Evolutionary conservation across 2,797 vertebrate genomes (phyloP).

Genomic region (Meriones psammophilus): DNA sequence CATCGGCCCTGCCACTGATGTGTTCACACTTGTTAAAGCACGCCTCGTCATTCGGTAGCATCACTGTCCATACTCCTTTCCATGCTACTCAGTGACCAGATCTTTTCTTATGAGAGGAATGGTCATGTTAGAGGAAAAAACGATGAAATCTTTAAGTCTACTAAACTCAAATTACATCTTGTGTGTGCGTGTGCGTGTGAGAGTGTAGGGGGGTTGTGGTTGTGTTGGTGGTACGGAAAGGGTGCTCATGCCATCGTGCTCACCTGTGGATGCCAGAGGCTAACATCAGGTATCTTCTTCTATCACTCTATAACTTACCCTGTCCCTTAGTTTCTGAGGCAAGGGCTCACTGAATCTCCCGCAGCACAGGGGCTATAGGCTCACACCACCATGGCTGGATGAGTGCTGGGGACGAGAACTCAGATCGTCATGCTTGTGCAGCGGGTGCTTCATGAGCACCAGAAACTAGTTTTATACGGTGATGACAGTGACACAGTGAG

Average conservation of each 20-base stretch:
- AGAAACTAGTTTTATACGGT: conserved; percentile 33
- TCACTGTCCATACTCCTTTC: background rate
- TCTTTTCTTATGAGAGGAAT: background rate
- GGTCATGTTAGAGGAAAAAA: background rate
- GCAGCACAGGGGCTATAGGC: background rate
- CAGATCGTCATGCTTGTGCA: background rate
- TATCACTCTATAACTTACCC: no score
- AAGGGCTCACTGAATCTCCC: no score
- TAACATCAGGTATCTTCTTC: background rate
- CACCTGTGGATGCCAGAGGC: background rate
- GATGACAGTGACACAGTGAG: background rate
- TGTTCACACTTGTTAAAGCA: background rate
- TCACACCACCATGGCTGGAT: background rate
- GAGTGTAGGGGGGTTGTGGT: no score
- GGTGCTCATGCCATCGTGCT: background rate
- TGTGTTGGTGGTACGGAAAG: background rate
- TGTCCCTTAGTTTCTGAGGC: background rate
- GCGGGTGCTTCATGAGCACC: background rate
- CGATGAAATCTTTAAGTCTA: background rate
- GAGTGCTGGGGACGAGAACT: no score
- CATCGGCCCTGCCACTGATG: no score
- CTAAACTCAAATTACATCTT: conserved; percentile 17
- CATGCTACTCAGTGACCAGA: background rate
- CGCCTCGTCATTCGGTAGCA: background rate
- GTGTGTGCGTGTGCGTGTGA: no score